A percentile compares a stretch with the other conserved stretches of the same genome.
phyloP scores from a whole-genome alignment of 1,140 invertebrate species.

The Drosophila willistoni region DNA sequence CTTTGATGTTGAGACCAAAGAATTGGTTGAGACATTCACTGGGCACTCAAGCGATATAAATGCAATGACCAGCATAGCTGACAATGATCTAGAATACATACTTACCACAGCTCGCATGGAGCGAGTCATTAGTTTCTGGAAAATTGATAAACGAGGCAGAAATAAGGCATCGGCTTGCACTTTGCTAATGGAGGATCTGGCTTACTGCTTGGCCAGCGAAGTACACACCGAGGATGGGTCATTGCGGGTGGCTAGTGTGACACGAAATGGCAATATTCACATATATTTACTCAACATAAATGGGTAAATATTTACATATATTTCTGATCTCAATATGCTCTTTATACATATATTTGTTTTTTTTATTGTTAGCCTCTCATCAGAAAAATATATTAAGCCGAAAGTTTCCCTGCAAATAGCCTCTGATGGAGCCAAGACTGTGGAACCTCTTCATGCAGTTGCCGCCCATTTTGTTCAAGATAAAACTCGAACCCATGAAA shows the following conservation, averaged over 20 bases:
- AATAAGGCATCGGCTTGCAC: conserved; percentile 83
- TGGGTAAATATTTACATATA: conserved; percentile 83
- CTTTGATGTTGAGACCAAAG: conserved; percentile 86
- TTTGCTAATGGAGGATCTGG: conserved; percentile 88
- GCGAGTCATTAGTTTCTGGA: conserved; percentile 79
- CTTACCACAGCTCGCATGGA: conserved; percentile 85
- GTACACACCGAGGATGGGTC: conserved; percentile 83
- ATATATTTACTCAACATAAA: conserved; percentile 90
- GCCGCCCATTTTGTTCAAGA: conserved; percentile 83
- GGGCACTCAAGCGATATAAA: conserved; percentile 88
- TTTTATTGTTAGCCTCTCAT: conserved; percentile 82
- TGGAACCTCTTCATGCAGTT: conserved; percentile 85
- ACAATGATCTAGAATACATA: conserved; percentile 84
- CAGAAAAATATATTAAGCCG: conserved; percentile 89
- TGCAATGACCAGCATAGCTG: conserved; percentile 84
- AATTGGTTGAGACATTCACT: conserved; percentile 86
- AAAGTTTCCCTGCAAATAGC: conserved; percentile 88
- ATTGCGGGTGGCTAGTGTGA: conserved; percentile 86
- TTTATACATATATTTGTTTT: too few relatives aligned
- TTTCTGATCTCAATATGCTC: neutral
- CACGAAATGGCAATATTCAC: conserved; percentile 90
- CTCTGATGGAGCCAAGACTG: conserved; percentile 84
- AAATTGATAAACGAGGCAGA: conserved; percentile 61
- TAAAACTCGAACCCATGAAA: conserved; percentile 77
- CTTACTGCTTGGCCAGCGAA: conserved; percentile 84